Base-by-base conservation (phyloP, 2,113 vertebrate genomes). In the Bufo gargarizans region DNA sequence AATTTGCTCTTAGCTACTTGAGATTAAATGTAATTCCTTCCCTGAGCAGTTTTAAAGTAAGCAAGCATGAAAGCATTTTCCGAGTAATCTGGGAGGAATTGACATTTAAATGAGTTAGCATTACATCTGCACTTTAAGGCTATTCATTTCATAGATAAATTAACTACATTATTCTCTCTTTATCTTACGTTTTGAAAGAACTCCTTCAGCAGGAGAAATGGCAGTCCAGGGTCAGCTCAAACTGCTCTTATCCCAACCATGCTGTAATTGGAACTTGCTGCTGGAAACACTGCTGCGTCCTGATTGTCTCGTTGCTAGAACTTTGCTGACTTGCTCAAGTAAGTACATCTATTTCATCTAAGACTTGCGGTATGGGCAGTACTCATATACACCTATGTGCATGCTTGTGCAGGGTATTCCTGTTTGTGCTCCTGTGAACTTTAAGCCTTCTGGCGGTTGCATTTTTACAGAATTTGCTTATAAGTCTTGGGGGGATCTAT, bases 21-120 rank as follows among this genome's bases (percentile, higher is more conserved):
- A 95, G 94, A 97, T 97, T 96, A 96, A 95, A 94, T 95, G 91
- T 96, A 96, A 96, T 96, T 96, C 94, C 93, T 96, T 97, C 93
- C 93, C 91, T 92, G 92, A 95, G 93, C 93, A 94, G 91, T 91
- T 91, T 95, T 93, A 94, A 95, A 95, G 93, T 96, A 94, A 95
- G 91, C 89, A 93, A 94, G 91, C 93, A 94, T 95, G 92, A 95
- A 95, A 94, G 91, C 90, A 76, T 95, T 96, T 95, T 92, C 91
- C 92, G 91, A 95, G 91, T 94, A 93, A 95, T 94, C 93, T 95
- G 67, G 79, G 91, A 93, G 91, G 92, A 95, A 95, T 89, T 95
- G 94, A 95, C 93, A 95, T 95, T 93, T 95, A 94, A 92, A 92
- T 87, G 94, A 94, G 92, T 93, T 94, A 92, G 89, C 89, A 89